Conservation (phyloP, 37 sponge, comb jelly and placozoan genomes). For the Chondrosia reniformis region DNA sequence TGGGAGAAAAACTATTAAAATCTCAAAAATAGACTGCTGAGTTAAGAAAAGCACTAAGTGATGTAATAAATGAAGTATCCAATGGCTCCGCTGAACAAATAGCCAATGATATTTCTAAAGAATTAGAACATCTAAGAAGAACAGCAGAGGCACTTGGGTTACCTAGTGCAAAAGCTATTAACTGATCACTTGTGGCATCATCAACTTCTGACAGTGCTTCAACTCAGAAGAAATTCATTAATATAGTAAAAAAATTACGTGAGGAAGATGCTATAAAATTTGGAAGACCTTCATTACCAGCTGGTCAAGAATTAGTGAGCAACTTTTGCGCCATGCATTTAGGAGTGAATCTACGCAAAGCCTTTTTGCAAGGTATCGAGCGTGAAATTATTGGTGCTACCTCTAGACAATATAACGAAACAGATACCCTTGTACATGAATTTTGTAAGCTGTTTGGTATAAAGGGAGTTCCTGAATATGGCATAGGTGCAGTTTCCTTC, state of each 20-base stretch:
- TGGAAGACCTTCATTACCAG: not conserved
- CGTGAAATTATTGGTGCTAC: too few species aligned
- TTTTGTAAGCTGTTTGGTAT: slow-evolving; percentile 36
- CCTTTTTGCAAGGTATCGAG: slow-evolving; percentile 34
- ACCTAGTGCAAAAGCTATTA: slow-evolving; percentile 21
- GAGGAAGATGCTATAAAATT: slow-evolving; percentile 16
- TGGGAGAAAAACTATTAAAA: too few species aligned
- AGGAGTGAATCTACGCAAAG: slow-evolving; percentile 52
- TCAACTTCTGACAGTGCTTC: slow-evolving; percentile 31
- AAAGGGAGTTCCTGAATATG: slow-evolving; percentile 26
- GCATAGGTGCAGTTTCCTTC: slow-evolving; percentile 14
- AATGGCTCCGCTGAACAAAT: slow-evolving; percentile 30
- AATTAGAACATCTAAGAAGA: slow-evolving; percentile 14
- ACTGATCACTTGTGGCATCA: slow-evolving; percentile 29
- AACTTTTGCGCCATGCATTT: slow-evolving; percentile 65
- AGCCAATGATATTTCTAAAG: slow-evolving; percentile 18
- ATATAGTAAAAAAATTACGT: slow-evolving; percentile 1
- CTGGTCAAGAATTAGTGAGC: slow-evolving; percentile 31
- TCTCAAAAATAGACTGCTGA: too few species aligned
- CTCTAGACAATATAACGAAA: slow-evolving; percentile 23
- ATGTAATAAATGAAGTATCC: slow-evolving; percentile 16
- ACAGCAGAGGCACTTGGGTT: slow-evolving; percentile 17
- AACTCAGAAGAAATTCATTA: slow-evolving; percentile 22
- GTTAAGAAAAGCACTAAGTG: slow-evolving; percentile 13
- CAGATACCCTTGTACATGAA: slow-evolving; percentile 31